These are phyloP conservation scores for Ichneumoninae sp. DNA, from an alignment of 2,888 invertebrate species.

Conservation along the genomic window DNA sequence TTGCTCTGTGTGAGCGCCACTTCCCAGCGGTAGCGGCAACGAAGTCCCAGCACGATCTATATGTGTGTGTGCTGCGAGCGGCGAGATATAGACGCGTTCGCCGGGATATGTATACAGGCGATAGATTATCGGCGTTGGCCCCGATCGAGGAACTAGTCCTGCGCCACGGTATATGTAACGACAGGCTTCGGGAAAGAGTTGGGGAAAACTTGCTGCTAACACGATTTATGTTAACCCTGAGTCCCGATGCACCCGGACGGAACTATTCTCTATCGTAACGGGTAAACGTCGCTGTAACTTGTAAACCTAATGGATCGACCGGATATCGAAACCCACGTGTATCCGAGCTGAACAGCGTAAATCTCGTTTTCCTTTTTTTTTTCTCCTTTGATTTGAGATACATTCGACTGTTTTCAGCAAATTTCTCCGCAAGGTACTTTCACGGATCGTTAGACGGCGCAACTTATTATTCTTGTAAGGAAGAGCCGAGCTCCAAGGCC, in stretches of 20 bases:
- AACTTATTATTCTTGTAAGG: neutral
- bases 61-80: neutral
- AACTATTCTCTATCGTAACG: constrained; percentile 28
- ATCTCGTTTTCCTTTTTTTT: neutral
- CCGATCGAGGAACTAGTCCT: constrained; percentile 63
- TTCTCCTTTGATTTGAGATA: neutral
- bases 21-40: constrained; percentile 34
- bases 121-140: constrained; percentile 66
- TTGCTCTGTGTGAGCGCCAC: constrained; percentile 46
- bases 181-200: constrained; percentile 42
- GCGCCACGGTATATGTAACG: constrained; percentile 33
- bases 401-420: neutral
- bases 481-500: neutral
- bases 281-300: neutral
- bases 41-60: neutral
- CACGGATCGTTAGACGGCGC: neutral
- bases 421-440: neutral
- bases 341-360: neutral
- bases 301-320: constrained; percentile 4
- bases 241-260: constrained; percentile 36
- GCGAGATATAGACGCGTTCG: constrained; percentile 24
- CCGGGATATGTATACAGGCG: constrained; percentile 44
- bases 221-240: constrained; percentile 39
- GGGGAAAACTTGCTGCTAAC: constrained; percentile 42
- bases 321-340: constrained; percentile 3